phyloP scores from a whole-genome alignment of 2,797 vertebrate species.

The Adrianichthys oophorus region DNA sequence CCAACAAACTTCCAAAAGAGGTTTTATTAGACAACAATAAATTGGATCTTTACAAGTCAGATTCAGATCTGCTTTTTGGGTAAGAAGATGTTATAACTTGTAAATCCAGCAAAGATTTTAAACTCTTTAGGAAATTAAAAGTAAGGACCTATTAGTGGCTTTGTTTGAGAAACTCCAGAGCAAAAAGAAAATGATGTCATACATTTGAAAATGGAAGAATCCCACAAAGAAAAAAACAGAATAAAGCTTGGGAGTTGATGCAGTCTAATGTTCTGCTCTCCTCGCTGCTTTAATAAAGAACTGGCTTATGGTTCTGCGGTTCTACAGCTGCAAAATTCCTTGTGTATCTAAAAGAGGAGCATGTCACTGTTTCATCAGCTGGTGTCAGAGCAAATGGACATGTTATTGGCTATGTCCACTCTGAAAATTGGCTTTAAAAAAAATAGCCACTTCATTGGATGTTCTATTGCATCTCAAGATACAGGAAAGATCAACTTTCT shows the following conservation, averaged over 20 bases:
- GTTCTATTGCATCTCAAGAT: background rate
- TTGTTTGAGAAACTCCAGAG: conserved; percentile 57
- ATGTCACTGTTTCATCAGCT: conserved; percentile 45
- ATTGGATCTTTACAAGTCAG: conserved; percentile 1
- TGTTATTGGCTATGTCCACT: too few species aligned
- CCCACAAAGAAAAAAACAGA: conserved; percentile 51
- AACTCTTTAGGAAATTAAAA: conserved; percentile 20
- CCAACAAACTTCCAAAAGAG: too few species aligned
- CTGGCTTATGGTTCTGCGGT: conserved; percentile 61
- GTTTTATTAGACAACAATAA: too few species aligned
- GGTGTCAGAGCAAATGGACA: too few species aligned
- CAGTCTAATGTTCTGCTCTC: conserved; percentile 50
- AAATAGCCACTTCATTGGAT: conserved; percentile 16
- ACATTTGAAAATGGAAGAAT: conserved; percentile 53
- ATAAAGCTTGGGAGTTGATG: conserved; percentile 45
- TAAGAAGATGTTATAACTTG: conserved; percentile 17
- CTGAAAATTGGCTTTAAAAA: conserved; percentile 9
- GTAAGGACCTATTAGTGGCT: conserved; percentile 58
- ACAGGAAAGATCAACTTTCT: background rate
- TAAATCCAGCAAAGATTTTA: conserved; percentile 16
- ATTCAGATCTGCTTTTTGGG: conserved; percentile 6
- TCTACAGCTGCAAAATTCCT: conserved; percentile 55
- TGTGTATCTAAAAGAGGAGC: conserved; percentile 53
- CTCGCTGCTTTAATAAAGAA: conserved; percentile 65
- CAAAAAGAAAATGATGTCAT: conserved; percentile 61